phyloP scores from a whole-genome alignment of 1,140 invertebrate species.

The Drosophila pachea region DNA sequence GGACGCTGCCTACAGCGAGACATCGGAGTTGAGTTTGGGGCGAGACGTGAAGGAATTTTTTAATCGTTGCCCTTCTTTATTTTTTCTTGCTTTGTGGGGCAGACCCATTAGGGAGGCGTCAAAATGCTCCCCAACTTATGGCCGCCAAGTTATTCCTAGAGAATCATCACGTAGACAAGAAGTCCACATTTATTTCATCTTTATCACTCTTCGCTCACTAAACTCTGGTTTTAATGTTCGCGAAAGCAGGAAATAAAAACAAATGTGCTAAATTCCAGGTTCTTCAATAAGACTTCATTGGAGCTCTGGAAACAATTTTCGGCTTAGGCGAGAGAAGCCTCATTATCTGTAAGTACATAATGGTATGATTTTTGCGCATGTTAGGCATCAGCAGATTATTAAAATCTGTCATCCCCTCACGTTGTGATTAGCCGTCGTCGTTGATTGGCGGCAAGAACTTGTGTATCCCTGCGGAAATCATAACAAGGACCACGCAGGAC shows the following conservation, averaged over 20 bases:
- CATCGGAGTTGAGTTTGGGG: slow-evolving; percentile 5
- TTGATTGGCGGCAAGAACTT: not conserved
- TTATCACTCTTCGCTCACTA: not conserved
- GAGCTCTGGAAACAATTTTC: too few relatives aligned
- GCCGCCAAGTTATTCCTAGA: slow-evolving; percentile 23
- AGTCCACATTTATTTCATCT: not conserved
- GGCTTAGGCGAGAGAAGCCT: too few relatives aligned
- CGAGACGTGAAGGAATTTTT: slow-evolving; percentile 9
- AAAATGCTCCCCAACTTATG: slow-evolving; percentile 25
- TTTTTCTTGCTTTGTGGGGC: not conserved
- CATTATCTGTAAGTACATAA: too few relatives aligned
- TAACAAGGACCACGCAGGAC: slow-evolving; percentile 38
- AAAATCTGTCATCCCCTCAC: not conserved
- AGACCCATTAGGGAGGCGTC: not conserved
- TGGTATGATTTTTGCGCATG: too few relatives aligned
- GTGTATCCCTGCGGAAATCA: slow-evolving; percentile 16
- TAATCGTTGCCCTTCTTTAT: not conserved
- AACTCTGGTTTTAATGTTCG: slow-evolving; percentile 1
- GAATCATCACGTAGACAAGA: slow-evolving; percentile 18
- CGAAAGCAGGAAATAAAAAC: slow-evolving; percentile 14
- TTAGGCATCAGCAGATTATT: not conserved
- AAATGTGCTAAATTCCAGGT: too few relatives aligned
- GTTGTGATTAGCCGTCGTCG: slow-evolving; percentile 14
- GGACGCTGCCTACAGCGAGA: slow-evolving; percentile 5
- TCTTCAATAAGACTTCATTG: too few relatives aligned